Percentiles rank a stretch among this genome's conserved stretches.
These are phyloP conservation scores for Kradibia gibbosae DNA, from an alignment of 1,140 invertebrate genomes.

Conservation along the genomic window DNA sequence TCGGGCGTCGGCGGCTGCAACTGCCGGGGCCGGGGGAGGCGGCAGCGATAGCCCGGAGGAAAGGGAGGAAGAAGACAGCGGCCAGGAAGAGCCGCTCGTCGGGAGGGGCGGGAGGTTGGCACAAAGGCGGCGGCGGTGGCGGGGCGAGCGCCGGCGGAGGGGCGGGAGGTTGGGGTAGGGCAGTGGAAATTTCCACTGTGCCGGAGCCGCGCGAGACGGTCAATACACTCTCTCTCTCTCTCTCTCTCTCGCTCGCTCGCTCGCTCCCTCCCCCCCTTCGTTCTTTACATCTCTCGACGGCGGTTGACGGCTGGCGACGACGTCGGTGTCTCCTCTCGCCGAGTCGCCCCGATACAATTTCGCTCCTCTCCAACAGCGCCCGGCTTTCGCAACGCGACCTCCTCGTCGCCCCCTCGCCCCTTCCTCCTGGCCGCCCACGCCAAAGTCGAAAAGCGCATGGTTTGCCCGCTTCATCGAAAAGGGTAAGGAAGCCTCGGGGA, in stretches of 20 bases:
- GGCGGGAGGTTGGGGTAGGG: slow-evolving; percentile 63
- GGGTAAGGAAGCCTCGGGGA: no score
- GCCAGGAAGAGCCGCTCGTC: no score
- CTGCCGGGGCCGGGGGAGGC: no score
- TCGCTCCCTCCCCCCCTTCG: background rate
- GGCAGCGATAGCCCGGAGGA: no score
- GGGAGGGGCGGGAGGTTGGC: no score
- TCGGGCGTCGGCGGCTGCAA: no score
- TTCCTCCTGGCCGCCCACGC: background rate
- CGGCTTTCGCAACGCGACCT: background rate
- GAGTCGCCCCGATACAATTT: background rate
- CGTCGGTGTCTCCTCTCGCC: slow-evolving; percentile 26
- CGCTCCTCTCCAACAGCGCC: background rate
- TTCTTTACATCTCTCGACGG: no score
- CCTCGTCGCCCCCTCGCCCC: background rate
- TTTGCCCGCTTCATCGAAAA: no score
- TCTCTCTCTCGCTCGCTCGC: no score
- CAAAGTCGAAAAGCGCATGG: no score
- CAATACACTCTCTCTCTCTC: slow-evolving; percentile 65
- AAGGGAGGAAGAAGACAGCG: slow-evolving; percentile 26
- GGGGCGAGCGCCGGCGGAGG: background rate
- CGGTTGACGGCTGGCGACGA: slow-evolving; percentile 48
- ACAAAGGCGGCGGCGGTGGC: background rate
- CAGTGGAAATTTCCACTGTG: slow-evolving; percentile 71
- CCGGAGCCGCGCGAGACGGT: slow-evolving; percentile 63